Percentiles rank a stretch among this genome's conserved stretches.
Evolutionary conservation across 2,888 invertebrate species (phyloP).

Genomic region (Mechanitis messenoides): DNA sequence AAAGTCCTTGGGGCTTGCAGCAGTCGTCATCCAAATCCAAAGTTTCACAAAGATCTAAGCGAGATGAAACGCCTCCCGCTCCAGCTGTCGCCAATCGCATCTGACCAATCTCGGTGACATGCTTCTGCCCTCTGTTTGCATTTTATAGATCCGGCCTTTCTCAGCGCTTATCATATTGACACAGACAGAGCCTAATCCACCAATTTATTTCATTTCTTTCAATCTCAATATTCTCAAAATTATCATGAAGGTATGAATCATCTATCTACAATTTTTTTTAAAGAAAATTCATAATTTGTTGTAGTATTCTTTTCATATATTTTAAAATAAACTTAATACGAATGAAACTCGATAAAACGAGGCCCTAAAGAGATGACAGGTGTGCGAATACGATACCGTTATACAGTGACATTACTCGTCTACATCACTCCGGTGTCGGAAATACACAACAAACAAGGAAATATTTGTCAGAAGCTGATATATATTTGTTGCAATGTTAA

Average conservation of each 20-base stretch:
- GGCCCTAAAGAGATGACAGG: constrained; percentile 20
- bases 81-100: constrained; percentile 51
- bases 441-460: too few relatives aligned
- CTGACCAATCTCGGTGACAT: constrained; percentile 48
- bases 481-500: too few relatives aligned
- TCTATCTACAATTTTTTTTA: too few relatives aligned
- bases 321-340: constrained; percentile 23
- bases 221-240: constrained; percentile 39
- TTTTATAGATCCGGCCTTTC: constrained; percentile 55
- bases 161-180: constrained; percentile 68
- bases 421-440: neutral
- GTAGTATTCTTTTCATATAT: neutral
- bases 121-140: constrained; percentile 59
- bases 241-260: too few relatives aligned
- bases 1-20: constrained; percentile 27
- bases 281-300: too few relatives aligned
- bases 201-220: constrained; percentile 54
- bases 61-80: constrained; percentile 32
- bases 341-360: constrained; percentile 20
- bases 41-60: constrained; percentile 38
- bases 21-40: constrained; percentile 35
- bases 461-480: too few relatives aligned
- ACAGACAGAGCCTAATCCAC: constrained; percentile 62
- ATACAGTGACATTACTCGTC: constrained; percentile 13
- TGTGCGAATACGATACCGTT: constrained; percentile 17